Evolutionary conservation across 2,888 invertebrate genomes (phyloP), one percentile per base, ranked within the genome.

Genomic region (Sphinx pinastri): DNA sequence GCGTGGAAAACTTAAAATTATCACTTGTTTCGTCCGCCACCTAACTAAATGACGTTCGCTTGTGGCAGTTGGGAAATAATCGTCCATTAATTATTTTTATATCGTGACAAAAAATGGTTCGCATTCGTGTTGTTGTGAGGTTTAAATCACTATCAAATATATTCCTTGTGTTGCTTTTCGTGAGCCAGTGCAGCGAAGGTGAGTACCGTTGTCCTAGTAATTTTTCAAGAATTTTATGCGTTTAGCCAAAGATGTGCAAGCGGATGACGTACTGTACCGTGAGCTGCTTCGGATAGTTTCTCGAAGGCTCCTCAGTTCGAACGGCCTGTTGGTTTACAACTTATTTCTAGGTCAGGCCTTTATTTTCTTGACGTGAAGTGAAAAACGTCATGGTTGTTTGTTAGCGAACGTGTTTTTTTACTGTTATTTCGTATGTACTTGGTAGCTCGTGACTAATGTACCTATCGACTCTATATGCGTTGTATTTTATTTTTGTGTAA

Each of bases 81-180:
- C 74, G 73, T 77, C 72, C 72, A 79, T 74, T 72, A 77, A 73
- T 77, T 52, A 75, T 67, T 70, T 66, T 78, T 77, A 71, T 76
- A 74, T 73, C 58, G 69, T 75, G 68, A 59, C 14, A 67, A 75
- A 84, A 80, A 80, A 88, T 88, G 88, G 80, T 82, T 81, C 81
- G 77, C 71, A 75, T 79, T 60, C 74, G 76, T 79, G 78, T 84
- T 80, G 81, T 78, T 75, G 83, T 84, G 76, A 81, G 80, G 75
- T 79, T 78, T 70, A 82, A 79, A 78, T 74, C 75, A 70, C 58
- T 80, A 69, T 72, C 73, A 47, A 74, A 73, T 81, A 76, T 78
- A 55, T 78, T 81, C 60, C 70, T 85, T 69, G 71, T 86, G 73
- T 72, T 81, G 71, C 71, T 82, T 71, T 77, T 77, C 71, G 72